These are phyloP conservation scores for Trichopoda pennipes DNA, from an alignment of 2,888 invertebrate genomes.

Conservation along the genomic window DNA sequence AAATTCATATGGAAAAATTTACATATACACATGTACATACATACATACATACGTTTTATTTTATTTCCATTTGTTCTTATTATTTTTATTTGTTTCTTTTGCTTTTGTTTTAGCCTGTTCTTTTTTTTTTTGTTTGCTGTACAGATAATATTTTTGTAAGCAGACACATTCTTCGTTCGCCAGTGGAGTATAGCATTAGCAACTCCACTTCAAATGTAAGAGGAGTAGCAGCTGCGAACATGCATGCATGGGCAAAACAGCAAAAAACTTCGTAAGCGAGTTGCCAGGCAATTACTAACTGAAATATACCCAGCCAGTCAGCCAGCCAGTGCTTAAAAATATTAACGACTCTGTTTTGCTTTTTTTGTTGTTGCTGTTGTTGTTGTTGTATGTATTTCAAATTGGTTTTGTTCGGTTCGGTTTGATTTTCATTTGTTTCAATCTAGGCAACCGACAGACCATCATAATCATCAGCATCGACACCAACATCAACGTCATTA, in stretches of 20 bases:
- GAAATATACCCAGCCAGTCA: slow-evolving; percentile 28
- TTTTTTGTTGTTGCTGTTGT: neutral
- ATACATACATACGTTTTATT: slow-evolving; percentile 35
- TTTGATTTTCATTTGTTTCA: slow-evolving; percentile 59
- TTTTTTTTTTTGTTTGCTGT: neutral
- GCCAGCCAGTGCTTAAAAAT: slow-evolving; percentile 17
- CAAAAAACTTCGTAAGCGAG: slow-evolving; percentile 43
- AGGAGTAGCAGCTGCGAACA: slow-evolving; percentile 42
- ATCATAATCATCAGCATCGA: slow-evolving; percentile 36
- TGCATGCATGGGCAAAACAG: neutral
- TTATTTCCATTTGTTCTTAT: slow-evolving; percentile 23
- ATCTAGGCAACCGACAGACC: slow-evolving; percentile 48
- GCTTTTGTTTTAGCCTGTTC: slow-evolving; percentile 15
- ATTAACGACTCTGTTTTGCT: slow-evolving; percentile 8
- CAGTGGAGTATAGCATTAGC: slow-evolving; percentile 41
- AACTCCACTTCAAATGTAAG: slow-evolving; percentile 45
- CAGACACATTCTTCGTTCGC: slow-evolving; percentile 43
- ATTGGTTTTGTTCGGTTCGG: slow-evolving; percentile 31
- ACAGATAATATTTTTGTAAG: slow-evolving; percentile 48
- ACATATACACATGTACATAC: too few relatives aligned
- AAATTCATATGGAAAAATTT: slow-evolving; percentile 14
- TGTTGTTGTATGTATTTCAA: neutral
- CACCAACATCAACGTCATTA: slow-evolving; percentile 45
- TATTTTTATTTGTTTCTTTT: neutral
- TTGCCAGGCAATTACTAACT: slow-evolving; percentile 47